A percentile compares a stretch with the other conserved stretches of the same genome.
Conservation (phyloP, 2,888 invertebrate genomes). For the Apamea anceps region DNA sequence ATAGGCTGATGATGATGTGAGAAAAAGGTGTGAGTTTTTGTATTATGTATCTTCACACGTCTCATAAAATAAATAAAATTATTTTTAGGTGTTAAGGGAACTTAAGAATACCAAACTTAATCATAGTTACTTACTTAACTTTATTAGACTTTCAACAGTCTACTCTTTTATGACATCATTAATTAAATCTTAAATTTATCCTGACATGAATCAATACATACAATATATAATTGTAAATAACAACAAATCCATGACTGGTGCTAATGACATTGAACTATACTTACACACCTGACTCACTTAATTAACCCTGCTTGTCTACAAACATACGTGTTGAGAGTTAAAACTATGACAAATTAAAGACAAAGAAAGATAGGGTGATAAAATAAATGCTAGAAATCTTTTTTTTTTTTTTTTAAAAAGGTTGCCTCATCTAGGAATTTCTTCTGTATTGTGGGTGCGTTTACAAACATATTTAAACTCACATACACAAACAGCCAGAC, state of each 20-base stretch:
- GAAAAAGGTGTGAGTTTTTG: background rate
- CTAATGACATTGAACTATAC: constrained; percentile 32
- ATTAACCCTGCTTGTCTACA: constrained; percentile 5
- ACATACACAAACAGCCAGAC: too few relatives aligned
- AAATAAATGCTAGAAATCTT: background rate
- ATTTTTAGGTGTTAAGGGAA: background rate
- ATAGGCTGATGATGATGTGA: too few relatives aligned
- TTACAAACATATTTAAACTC: too few relatives aligned
- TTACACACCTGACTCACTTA: constrained; percentile 21
- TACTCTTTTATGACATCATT: background rate
- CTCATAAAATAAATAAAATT: background rate
- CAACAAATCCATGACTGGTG: constrained; percentile 16
- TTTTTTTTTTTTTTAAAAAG: too few relatives aligned
- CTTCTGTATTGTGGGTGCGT: too few relatives aligned
- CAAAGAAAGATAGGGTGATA: background rate
- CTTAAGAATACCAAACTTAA: background rate
- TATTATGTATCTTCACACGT: background rate
- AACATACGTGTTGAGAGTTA: background rate
- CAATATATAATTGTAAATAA: constrained; percentile 15
- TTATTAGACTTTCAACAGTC: background rate
- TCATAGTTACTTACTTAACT: background rate
- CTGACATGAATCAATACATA: constrained; percentile 25
- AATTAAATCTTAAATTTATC: constrained; percentile 16
- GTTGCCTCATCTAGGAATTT: too few relatives aligned
- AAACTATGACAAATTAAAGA: background rate